Conservation (phyloP, 2,888 invertebrate species). For the Ephialtes manifestator region DNA sequence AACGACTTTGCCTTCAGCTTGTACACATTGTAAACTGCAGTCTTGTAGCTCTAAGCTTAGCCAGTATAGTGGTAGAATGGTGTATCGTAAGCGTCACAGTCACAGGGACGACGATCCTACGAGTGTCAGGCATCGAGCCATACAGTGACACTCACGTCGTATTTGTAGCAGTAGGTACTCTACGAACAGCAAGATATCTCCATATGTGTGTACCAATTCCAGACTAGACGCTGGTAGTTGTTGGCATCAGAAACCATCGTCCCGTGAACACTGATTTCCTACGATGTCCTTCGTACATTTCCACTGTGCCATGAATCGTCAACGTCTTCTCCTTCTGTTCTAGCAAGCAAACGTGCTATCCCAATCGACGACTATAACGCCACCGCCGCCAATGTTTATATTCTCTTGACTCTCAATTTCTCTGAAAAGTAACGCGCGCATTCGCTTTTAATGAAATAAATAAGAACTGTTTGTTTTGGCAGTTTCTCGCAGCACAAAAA, state of each 20-base stretch:
- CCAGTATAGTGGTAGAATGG: conserved; percentile 27
- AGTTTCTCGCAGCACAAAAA: no score
- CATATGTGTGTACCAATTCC: neutral
- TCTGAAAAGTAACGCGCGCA: no score
- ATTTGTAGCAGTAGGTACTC: conserved; percentile 11
- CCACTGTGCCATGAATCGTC: conserved; percentile 42
- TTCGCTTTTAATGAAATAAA: no score
- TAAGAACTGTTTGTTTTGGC: no score
- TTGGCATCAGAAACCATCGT: conserved; percentile 36
- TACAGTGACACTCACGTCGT: conserved; percentile 44
- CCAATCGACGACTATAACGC: no score
- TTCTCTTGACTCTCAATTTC: no score
- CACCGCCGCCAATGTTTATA: no score
- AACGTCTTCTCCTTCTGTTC: conserved; percentile 4
- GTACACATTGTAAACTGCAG: neutral
- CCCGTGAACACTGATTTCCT: conserved; percentile 42
- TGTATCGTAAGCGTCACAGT: conserved; percentile 62
- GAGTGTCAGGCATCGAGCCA: conserved; percentile 19
- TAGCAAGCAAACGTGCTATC: neutral
- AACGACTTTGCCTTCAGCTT: conserved; percentile 23
- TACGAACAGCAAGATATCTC: neutral
- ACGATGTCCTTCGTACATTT: conserved; percentile 44
- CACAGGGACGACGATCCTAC: conserved; percentile 51
- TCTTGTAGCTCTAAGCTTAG: conserved; percentile 15
- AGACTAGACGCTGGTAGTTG: neutral